phyloP scores from a whole-genome alignment of 2,797 vertebrate genomes.

The Echeneis naucrates region DNA sequence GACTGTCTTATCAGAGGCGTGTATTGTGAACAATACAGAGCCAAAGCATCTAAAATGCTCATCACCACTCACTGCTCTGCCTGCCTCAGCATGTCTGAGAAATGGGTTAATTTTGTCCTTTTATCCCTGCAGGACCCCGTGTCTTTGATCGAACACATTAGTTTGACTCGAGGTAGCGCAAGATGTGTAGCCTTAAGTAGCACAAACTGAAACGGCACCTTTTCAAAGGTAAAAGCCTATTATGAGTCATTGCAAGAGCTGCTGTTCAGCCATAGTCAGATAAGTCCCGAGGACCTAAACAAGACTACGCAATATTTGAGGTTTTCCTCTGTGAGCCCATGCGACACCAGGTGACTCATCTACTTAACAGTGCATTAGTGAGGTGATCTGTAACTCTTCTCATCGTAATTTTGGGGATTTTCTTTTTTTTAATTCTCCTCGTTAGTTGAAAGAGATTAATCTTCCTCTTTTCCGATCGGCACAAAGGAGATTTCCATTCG shows the following conservation, averaged over 20 bases:
- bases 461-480: background rate
- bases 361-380: background rate
- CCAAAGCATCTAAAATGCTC: slow-evolving; percentile 8
- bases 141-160: background rate
- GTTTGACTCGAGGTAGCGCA: background rate
- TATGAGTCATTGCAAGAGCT: slow-evolving; percentile 40
- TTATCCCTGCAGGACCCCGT: slow-evolving; percentile 16
- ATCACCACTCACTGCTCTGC: slow-evolving; percentile 10
- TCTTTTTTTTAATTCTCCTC: background rate
- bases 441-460: background rate
- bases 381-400: background rate
- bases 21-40: background rate
- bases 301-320: slow-evolving; percentile 46
- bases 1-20: slow-evolving; percentile 28
- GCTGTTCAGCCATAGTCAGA: slow-evolving; percentile 8
- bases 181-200: background rate
- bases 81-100: slow-evolving; percentile 55
- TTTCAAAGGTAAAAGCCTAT: slow-evolving; percentile 36
- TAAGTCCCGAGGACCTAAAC: slow-evolving; percentile 40
- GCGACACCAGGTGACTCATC: slow-evolving; percentile 33
- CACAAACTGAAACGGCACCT: slow-evolving; percentile 11
- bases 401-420: background rate
- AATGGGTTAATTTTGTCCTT: slow-evolving; percentile 20
- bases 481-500: background rate
- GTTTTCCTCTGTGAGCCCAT: slow-evolving; percentile 22